Base-by-base conservation (phyloP, 2,888 invertebrate genomes). In the Ophion ellenae region DNA sequence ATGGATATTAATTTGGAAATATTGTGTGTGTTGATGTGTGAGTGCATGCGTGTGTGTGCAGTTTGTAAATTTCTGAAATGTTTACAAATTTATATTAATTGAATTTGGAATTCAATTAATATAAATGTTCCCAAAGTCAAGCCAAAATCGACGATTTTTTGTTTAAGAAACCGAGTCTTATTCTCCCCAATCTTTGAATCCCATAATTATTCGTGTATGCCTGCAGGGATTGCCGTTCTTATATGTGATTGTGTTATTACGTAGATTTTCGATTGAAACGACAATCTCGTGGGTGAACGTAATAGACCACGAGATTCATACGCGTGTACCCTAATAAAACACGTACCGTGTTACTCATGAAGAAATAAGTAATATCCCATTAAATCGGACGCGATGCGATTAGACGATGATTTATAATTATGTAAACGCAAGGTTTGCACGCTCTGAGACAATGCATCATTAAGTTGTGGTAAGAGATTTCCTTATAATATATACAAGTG, bases 361-460 rank as follows among this genome's bases (percentile, higher is more conserved):
- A 64, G 47, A 69, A 75, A 79, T 83, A 81, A 83, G 78, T 84
- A 79, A 84, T 77, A 78, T 69, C 61, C 81, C 78, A 84, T 86
- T 86, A 81, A 73, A 70, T 69, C 70, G 63, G 74, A 86, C 75
- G 75, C 77, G 78, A 81, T 64, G 84, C 83, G 83, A 81, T 86
- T 86, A 84, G 78, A 40, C 70, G 81, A 81, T 83, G 86, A 86
- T 86, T 86, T 86, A 86, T 78, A 78, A 67, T 66, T 70, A 86
- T 83, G 74, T 78, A 69, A 81, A 66, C 47, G 53, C 36, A 32
- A 73, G 63, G 63, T 81, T 81, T 64, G 66, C 71, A 45, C 76
- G 79, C 40, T 66, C 61, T 70, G 81, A 83, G 81, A 86, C 86
- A 86, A 86, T 86, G 81, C 86, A 70, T 83, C 83, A 75, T 83